Percentiles rank a stretch among this genome's conserved stretches.
phyloP scores from a whole-genome alignment of 2,113 vertebrate genomes.

The Narcine bancroftii region DNA sequence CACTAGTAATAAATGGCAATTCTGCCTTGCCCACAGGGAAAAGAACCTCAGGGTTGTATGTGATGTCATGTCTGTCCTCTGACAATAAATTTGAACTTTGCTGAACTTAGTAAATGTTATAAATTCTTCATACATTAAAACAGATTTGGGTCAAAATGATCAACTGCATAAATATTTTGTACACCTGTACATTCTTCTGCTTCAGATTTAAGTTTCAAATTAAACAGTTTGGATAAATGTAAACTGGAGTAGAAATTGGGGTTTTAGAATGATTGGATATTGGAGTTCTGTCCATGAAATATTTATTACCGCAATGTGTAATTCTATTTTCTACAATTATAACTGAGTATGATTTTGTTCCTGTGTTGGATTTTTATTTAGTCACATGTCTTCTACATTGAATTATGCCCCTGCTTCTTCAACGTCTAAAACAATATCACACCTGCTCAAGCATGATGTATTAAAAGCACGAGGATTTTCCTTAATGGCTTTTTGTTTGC shows the following conservation, averaged over 20 bases:
- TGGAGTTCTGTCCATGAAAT: background rate
- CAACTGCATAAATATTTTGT: background rate
- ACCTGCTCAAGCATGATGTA: conserved; percentile 16
- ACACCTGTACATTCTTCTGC: background rate
- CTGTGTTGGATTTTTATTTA: background rate
- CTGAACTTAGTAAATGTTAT: background rate
- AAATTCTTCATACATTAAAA: background rate
- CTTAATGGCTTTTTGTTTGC: conserved; percentile 33
- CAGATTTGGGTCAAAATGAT: background rate
- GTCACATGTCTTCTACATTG: background rate
- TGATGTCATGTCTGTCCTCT: no score
- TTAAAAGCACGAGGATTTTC: conserved; percentile 19
- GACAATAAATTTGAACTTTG: no score
- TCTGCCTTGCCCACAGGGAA: no score
- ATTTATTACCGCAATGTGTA: background rate
- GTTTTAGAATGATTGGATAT: background rate
- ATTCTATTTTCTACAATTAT: background rate
- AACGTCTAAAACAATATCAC: background rate
- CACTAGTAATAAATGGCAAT: no score
- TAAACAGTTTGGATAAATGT: background rate
- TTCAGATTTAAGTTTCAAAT: background rate
- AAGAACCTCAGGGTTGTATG: no score
- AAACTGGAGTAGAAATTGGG: background rate
- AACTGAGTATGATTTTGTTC: background rate
- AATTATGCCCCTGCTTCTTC: conserved; percentile 21